Base-by-base conservation (phyloP, 2,797 vertebrate genomes). In the Anabas testudineus region DNA sequence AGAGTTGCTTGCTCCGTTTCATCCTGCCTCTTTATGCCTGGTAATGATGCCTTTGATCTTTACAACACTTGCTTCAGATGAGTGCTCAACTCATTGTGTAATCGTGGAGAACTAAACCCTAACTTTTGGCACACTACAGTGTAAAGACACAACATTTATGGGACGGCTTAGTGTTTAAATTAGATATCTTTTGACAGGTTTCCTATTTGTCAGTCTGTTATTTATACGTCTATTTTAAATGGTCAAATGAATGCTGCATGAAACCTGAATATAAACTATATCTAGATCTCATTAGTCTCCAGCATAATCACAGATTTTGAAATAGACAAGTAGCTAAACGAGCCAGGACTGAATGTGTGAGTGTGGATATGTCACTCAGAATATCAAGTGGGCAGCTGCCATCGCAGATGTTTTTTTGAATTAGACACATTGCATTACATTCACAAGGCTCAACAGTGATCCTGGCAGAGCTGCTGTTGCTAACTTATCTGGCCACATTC, bases 31-130 rank as follows among this genome's bases (percentile, higher is more conserved):
- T 78, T 83, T 80, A 80, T 73, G 55, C 62, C 56, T 48, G 67
- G 39, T 72, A 83, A 87, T 80, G 66, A 81, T 51, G 65, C 34
- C 60, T 87, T 82, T 88, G 59, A 88, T 88, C 72, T 26, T 5
- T 22, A 46, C 64, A 67, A 66, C 56, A 60, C 53, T 46, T 45
- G 64, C 74, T 69, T 71, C 32, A 59, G 57, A 79, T 65, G 48
- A 24, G 12, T 67, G 53, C 57, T 48, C 68, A 69, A 37, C 64
- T 72, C 58, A 49, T 30, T 61, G 45, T 74, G 56, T 76, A 41
- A 73, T 71, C 74, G 26, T 36, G 61, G 30, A 47, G 30, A 53
- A 67, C 46, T 30, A 16, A 68, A 21, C 45, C 26, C 55, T 22
- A 10, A 24, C 66, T 59, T 80, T 62, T 71, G 65, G 46, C 57